phyloP scores from a whole-genome alignment of 2,888 invertebrate genomes.

The Hemaris fuciformis region DNA sequence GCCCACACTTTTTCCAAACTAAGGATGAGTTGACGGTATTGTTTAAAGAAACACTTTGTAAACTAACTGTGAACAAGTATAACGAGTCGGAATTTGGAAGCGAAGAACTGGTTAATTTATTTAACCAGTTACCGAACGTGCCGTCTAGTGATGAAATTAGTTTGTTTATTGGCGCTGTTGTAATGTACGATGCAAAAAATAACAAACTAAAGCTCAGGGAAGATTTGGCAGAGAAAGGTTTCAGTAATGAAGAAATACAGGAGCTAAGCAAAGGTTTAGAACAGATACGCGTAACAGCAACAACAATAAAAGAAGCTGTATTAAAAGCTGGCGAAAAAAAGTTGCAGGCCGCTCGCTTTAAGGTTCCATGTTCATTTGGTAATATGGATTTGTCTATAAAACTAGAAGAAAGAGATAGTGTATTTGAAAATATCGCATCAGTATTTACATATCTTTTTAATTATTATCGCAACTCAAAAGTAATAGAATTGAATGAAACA shows the following conservation, averaged over 20 bases:
- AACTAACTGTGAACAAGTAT: constrained; percentile 27
- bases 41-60: constrained; percentile 32
- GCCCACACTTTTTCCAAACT: constrained; percentile 34
- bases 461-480: constrained; percentile 12
- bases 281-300: constrained; percentile 26
- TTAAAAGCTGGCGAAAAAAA: constrained; percentile 24
- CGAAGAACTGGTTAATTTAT: constrained; percentile 24
- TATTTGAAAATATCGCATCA: constrained; percentile 24
- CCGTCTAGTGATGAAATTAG: constrained; percentile 32
- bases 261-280: constrained; percentile 27
- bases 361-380: constrained; percentile 38
- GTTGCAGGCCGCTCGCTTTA: constrained; percentile 27
- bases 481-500: constrained; percentile 27
- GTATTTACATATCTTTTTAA: constrained; percentile 16
- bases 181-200: constrained; percentile 22
- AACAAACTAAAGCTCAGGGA: constrained; percentile 24
- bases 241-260: constrained; percentile 22
- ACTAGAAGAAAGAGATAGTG: constrained; percentile 23
- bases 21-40: constrained; percentile 25
- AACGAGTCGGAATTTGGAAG: constrained; percentile 25
- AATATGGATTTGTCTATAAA: constrained; percentile 36
- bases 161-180: constrained; percentile 34
- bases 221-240: constrained; percentile 26
- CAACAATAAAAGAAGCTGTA: constrained; percentile 31
- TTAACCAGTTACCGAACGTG: constrained; percentile 25